Evolutionary conservation across 2,888 invertebrate genomes (phyloP).

Genomic region (Rhingia campestris): DNA sequence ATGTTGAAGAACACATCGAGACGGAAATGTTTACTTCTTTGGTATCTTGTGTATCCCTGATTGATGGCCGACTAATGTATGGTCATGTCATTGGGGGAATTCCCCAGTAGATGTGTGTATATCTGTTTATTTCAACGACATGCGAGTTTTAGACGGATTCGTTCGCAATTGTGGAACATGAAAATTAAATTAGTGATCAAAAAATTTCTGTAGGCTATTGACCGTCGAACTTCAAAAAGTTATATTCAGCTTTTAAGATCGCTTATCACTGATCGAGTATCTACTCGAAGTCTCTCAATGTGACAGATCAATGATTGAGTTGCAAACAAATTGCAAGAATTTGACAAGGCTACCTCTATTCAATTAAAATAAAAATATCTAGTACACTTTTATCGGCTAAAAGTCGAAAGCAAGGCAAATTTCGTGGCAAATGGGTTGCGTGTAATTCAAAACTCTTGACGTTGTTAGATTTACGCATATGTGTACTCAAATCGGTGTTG

Average conservation of each 20-base stretch:
- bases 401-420: too few relatives aligned
- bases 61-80: neutral
- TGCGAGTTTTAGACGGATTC: neutral
- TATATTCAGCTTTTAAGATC: neutral
- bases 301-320: slow-evolving; percentile 23
- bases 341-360: slow-evolving; percentile 12
- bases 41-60: neutral
- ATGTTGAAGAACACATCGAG: slow-evolving; percentile 28
- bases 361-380: neutral
- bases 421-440: too few relatives aligned
- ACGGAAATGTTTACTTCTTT: neutral
- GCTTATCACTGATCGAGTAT: too few relatives aligned
- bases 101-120: neutral
- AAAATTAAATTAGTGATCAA: slow-evolving; percentile 12
- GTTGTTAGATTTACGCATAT: neutral
- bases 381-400: neutral
- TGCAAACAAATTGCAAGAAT: neutral
- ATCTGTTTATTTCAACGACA: neutral
- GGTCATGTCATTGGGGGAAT: slow-evolving; percentile 31
- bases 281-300: neutral
- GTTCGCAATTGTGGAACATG: slow-evolving; percentile 2
- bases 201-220: neutral
- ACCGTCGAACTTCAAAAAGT: neutral
- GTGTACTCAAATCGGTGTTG: neutral
- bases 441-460: too few relatives aligned